Evolutionary conservation across 1,140 invertebrate species (phyloP).

Genomic region (Sminthurides bifidus): DNA sequence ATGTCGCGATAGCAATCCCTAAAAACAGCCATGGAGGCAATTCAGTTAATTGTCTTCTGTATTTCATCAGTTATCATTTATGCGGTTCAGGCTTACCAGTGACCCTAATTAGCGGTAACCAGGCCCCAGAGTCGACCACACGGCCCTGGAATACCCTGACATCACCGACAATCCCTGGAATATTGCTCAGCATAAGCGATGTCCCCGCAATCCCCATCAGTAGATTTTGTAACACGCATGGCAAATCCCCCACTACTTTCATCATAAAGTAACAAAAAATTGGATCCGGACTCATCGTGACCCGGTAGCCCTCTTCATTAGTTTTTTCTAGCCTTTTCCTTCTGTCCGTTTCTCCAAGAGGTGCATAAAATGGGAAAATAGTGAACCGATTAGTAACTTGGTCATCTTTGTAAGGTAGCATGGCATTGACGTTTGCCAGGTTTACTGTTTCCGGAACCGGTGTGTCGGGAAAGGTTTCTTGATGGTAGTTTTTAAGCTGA

Average conservation of each 20-base stretch:
- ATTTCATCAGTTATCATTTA: neutral
- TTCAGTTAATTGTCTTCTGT: neutral
- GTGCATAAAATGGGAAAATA: conserved; percentile 10
- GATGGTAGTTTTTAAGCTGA: conserved; percentile 14
- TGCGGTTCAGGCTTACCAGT: conserved; percentile 9
- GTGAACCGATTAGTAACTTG: conserved; percentile 18
- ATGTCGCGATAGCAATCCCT: conserved; percentile 23
- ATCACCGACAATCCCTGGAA: conserved; percentile 13
- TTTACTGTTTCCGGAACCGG: conserved; percentile 6
- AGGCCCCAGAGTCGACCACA: conserved; percentile 13
- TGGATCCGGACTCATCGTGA: conserved; percentile 6
- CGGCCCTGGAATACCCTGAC: conserved; percentile 15
- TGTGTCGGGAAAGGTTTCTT: conserved; percentile 1
- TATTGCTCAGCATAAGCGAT: conserved; percentile 21
- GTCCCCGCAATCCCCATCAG: conserved; percentile 11
- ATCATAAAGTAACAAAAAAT: conserved; percentile 19
- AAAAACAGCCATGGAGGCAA: neutral
- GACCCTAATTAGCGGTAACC: conserved; percentile 17
- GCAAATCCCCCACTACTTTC: conserved; percentile 12
- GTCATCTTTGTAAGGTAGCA: conserved; percentile 20
- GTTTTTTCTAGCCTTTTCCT: conserved; percentile 7
- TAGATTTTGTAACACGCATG: conserved; percentile 11
- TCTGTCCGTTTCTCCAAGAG: neutral
- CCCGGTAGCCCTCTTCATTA: conserved; percentile 1
- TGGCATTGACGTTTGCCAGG: conserved; percentile 14